Percentiles rank a stretch among this genome's conserved stretches.
Conservation (phyloP, 2,888 invertebrate species). For the Corythucha ciliata region DNA sequence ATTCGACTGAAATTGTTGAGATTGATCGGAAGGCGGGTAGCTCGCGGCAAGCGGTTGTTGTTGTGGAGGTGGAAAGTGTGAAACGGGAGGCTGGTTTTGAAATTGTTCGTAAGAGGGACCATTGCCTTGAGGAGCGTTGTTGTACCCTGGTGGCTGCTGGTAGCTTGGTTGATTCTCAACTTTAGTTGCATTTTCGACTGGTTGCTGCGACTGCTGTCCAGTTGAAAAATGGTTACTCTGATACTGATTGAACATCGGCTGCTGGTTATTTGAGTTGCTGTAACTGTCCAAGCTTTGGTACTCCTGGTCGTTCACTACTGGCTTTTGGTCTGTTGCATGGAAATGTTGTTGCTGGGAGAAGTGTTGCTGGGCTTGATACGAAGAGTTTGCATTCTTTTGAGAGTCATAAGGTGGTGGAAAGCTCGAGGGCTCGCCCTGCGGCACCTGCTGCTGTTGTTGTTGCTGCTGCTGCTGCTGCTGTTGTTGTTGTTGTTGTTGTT, state of each 20-base stretch:
- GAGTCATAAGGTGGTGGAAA: conserved; percentile 4
- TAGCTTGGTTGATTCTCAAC: too few species aligned
- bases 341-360: background rate
- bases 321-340: background rate
- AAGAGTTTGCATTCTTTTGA: conserved; percentile 10
- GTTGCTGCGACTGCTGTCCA: conserved; percentile 3
- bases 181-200: conserved; percentile 10
- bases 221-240: too few species aligned
- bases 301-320: conserved; percentile 39
- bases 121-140: too few species aligned
- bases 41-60: too few species aligned
- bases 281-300: conserved; percentile 35
- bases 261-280: too few species aligned
- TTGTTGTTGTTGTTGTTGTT: conserved; percentile 8
- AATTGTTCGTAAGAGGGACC: too few species aligned
- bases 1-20: too few species aligned
- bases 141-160: too few species aligned
- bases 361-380: background rate
- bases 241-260: too few species aligned
- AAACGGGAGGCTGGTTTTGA: too few species aligned
- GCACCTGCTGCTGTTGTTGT: conserved; percentile 25
- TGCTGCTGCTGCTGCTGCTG: conserved; percentile 26
- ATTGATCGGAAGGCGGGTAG: too few species aligned
- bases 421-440: conserved; percentile 19
- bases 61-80: too few species aligned